phyloP scores from a whole-genome alignment of 2,797 vertebrate species.

The Luscinia luscinia region DNA sequence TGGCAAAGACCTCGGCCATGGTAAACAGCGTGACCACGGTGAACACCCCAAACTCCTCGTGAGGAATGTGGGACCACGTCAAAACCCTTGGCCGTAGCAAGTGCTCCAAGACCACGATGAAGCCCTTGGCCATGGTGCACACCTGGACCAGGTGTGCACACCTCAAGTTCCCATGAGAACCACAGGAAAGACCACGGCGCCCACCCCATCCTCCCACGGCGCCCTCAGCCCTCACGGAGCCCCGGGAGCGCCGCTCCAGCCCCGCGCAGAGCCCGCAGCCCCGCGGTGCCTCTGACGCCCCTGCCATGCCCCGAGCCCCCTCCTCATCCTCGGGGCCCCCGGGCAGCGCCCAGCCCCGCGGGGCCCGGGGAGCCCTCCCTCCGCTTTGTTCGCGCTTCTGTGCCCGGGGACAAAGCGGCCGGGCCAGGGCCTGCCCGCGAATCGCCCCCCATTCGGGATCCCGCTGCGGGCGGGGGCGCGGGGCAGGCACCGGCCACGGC shows the following conservation, averaged over 20 bases:
- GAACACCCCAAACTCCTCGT: not conserved
- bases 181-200: not conserved
- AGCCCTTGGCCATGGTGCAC: accelerated
- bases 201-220: not conserved
- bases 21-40: accelerated
- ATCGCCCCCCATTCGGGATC: not conserved
- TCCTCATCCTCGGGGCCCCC: not conserved
- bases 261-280: not conserved
- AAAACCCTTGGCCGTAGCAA: not conserved
- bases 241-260: not conserved
- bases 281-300: not conserved
- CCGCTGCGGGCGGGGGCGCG: not conserved
- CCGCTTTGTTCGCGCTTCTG: not conserved
- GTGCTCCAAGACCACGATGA: accelerated
- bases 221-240: accelerated
- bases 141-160: not conserved
- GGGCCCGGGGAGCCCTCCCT: not conserved
- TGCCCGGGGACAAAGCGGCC: not conserved
- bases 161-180: not conserved
- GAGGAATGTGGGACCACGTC: not conserved
- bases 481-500: not conserved
- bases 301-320: not conserved
- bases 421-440: not conserved
- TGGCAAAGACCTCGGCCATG: accelerated
- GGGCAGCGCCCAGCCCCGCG: not conserved